Evolutionary conservation across 2,113 vertebrate genomes (phyloP), one percentile per base, ranked within the genome.

Genomic region (Chionomys nivalis): DNA sequence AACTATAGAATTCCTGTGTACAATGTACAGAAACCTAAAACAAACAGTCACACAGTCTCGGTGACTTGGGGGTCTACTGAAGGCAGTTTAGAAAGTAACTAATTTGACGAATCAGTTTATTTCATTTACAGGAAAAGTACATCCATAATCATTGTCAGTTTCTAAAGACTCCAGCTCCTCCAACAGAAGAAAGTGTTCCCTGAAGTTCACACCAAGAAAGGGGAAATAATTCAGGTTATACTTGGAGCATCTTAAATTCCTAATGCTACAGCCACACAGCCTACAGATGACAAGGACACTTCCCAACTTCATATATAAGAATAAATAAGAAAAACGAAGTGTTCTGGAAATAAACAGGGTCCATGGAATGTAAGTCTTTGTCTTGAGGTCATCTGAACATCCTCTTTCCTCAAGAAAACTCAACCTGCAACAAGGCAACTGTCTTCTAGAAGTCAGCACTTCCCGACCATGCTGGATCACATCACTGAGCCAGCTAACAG

Each of bases 1-100:
- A 94, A 95, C 81, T 73, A 47, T 66, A 90, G 95, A 97, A 75
- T 97, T 79, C 85, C 93, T 49, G 55, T 4, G 47, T 95, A 95
- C 73, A 65, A 97, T 0, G 2, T 76, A 49, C 88, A 61, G 96
- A 97, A 98, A 98, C 55, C 63, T 47, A 81, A 92, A 88, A 96
- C 58, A 58, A 95, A 49, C 3, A 81, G 87, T 31, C 87, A 39
- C 44, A 92, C 5, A 93, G 72, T 39, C 91, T 42, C 96, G 39
- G 73, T 85, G 86, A 95, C 90, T 95, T 93, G 95, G 0, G 65
- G 88, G 82, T 86, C 63, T 93, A 78, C 44, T 90, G 66, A 96
- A 97, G 76, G 86, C 68, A 95, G 0, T 31, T 95, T 82, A 94
- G 76, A 93, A 96, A 94, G 95, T 1, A 95, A 88, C 33, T 81